Base-by-base conservation (phyloP, 37 sponge, comb jelly and placozoan genomes). In the Ephydatia muelleri region DNA sequence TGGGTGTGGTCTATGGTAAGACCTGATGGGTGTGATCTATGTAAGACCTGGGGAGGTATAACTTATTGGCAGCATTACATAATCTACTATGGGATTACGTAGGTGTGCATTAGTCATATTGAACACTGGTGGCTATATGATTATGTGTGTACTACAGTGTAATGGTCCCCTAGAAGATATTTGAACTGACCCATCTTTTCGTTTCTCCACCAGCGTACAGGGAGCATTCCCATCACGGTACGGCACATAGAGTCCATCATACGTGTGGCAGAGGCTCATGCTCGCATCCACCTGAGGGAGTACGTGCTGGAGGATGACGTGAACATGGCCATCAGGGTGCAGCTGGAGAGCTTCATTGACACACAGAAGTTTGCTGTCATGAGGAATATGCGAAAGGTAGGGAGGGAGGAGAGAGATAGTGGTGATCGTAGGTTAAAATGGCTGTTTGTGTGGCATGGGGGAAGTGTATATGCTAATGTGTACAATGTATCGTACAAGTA, bases 311-410 rank as follows among this genome's bases (percentile, higher is more conserved):
- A 95, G 47, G 99, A 99, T 78, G 99, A 99, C 73, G 93, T 99
- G 37, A 94, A 99, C 85, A 99, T 99, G 91, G 99, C 99, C 49
- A 97, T 99, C 31, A 90, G 99, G 27, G 93, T 97, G 6, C 88
- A 95, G 92, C 91, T 99, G 86, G 99, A 99, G 93, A 97, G 99
- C 80, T 99, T 99, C 88, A 99, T 99, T 70, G 99, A 99, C 88
- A 96, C 99, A 22, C 99, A 99, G 92, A 99, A 99, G 78, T 97
- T 85, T 82, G 91, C 99, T 31, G 97, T 99, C 38, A 99, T 99
- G 99, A 88, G 94, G 48, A 97, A 93, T 40, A 99, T 99, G 99
- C 89, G 91, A 49, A 97, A 97, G 96, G 96, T 96, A 36, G 37
- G 37, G 29, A 32, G 76, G 3, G 29, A 1, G 57, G 12, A n/a